Percentiles rank a stretch among this genome's conserved stretches.
phyloP scores from a whole-genome alignment of 2,113 vertebrate genomes.

The Puffinus mauretanicus region DNA sequence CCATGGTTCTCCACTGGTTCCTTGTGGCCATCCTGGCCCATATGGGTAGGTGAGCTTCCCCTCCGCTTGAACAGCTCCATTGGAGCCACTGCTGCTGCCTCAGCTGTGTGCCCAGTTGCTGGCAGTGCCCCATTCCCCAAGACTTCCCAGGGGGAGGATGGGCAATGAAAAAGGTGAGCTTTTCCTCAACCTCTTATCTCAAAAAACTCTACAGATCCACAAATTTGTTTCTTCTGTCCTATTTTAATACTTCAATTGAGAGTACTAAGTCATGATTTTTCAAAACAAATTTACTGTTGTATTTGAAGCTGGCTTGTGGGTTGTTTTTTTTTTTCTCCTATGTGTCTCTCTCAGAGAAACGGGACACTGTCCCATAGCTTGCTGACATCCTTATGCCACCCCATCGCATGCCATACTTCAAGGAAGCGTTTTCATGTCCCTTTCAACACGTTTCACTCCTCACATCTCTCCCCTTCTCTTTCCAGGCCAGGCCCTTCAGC shows the following conservation, averaged over 20 bases:
- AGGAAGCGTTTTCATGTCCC: background rate
- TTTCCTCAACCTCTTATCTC: background rate
- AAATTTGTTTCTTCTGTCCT: fast-evolving
- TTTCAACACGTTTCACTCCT: fast-evolving
- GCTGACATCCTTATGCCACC: background rate
- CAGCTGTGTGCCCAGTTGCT: background rate
- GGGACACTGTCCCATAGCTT: background rate
- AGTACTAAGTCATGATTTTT: background rate
- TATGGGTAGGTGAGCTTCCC: background rate
- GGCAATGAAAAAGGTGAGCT: background rate
- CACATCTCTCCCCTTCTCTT: background rate
- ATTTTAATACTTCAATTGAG: background rate
- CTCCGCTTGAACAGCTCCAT: background rate
- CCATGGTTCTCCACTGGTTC: background rate
- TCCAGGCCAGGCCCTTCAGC: background rate
- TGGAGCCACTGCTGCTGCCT: background rate
- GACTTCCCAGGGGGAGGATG: background rate
- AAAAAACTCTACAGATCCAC: too few species aligned
- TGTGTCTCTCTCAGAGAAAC: background rate
- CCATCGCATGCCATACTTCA: too few species aligned
- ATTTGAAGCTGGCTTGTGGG: background rate
- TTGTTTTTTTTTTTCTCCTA: background rate
- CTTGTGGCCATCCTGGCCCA: background rate
- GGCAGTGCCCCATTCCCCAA: background rate
- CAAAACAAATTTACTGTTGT: background rate